Percentiles rank a stretch among this genome's conserved stretches.
Conservation (phyloP, 2,113 vertebrate species). For the Micronycteris hirsuta region DNA sequence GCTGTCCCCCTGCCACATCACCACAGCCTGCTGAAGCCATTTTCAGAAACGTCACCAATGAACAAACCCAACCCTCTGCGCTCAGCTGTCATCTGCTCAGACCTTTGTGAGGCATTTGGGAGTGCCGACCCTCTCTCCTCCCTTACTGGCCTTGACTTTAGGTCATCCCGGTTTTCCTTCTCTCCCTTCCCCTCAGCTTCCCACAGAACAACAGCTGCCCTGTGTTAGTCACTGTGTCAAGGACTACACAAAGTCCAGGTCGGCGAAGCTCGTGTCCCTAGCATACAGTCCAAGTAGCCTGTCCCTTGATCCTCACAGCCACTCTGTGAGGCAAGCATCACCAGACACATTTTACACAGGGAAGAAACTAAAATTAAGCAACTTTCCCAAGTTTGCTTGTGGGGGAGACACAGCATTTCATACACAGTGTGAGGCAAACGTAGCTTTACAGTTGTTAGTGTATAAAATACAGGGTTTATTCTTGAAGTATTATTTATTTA, state of each 20-base stretch:
- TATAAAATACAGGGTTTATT: background rate
- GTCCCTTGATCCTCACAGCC: background rate
- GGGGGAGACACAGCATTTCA: background rate
- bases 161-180: background rate
- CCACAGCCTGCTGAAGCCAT: background rate
- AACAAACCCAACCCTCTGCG: background rate
- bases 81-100: background rate
- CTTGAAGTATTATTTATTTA: background rate
- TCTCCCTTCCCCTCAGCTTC: background rate
- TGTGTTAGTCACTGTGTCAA: background rate
- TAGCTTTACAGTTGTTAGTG: background rate
- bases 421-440: background rate
- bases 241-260: background rate
- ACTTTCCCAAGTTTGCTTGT: background rate
- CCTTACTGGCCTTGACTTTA: background rate
- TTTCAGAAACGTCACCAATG: background rate
- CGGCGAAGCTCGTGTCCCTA: background rate
- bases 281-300: rapidly evolving
- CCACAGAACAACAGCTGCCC: background rate
- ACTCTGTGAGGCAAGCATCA: background rate
- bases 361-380: background rate
- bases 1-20: background rate
- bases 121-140: background rate
- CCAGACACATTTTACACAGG: background rate
- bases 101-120: background rate